Conservation (phyloP, 1,140 invertebrate species). For the Cydia amplana region DNA sequence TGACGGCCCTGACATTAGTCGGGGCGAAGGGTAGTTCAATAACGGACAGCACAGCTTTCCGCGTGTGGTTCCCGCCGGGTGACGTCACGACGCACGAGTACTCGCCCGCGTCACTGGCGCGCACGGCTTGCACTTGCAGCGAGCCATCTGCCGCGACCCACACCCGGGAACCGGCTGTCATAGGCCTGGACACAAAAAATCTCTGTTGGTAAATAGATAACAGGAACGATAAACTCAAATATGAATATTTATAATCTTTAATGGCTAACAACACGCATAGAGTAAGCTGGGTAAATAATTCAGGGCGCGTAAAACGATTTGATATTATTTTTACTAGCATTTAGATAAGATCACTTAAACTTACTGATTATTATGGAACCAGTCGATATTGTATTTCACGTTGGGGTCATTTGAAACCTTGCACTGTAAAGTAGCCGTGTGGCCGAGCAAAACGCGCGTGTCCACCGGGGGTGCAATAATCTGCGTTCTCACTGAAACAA, state of each 20-base stretch:
- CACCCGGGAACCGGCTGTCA: slow-evolving; percentile 85
- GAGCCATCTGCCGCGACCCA: slow-evolving; percentile 88
- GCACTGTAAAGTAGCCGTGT: slow-evolving; percentile 94
- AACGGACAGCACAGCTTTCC: slow-evolving; percentile 90
- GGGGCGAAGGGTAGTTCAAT: slow-evolving; percentile 97
- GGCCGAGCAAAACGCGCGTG: slow-evolving; percentile 91
- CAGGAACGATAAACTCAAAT: neutral
- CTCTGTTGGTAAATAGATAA: slow-evolving; percentile 9
- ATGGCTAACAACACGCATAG: no score
- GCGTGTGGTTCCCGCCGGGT: slow-evolving; percentile 94
- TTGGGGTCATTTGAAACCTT: slow-evolving; percentile 95
- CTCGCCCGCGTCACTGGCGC: slow-evolving; percentile 89
- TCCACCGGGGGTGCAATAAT: slow-evolving; percentile 95
- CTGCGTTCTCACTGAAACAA: slow-evolving; percentile 89
- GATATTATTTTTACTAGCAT: no score
- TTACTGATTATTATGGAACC: slow-evolving; percentile 94
- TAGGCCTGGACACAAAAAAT: slow-evolving; percentile 74
- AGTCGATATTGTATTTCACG: slow-evolving; percentile 93
- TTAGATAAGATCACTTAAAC: slow-evolving; percentile 44
- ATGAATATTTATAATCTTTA: neutral
- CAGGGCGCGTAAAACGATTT: neutral
- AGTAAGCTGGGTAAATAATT: slow-evolving; percentile 16
- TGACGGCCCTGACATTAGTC: slow-evolving; percentile 88
- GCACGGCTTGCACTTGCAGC: slow-evolving; percentile 88
- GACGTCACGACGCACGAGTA: slow-evolving; percentile 92